A percentile compares a stretch with the other conserved stretches of the same genome.
Evolutionary conservation across 2,797 vertebrate species (phyloP).

Genomic region (Danio kyathit): DNA sequence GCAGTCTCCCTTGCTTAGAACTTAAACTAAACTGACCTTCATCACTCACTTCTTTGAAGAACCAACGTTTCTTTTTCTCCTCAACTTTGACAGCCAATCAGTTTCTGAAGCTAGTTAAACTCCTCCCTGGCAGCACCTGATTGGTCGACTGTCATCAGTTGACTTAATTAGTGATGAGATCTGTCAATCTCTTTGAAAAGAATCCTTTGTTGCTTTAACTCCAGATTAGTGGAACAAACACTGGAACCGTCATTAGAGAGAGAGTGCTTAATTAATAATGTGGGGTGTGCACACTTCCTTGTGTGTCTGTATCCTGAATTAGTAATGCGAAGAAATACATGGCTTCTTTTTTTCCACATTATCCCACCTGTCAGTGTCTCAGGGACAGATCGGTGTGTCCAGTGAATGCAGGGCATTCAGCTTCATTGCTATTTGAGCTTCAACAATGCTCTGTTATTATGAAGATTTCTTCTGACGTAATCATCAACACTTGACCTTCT

Average conservation of each 20-base stretch:
- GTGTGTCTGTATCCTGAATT: constrained; percentile 47
- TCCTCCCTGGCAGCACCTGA: constrained; percentile 5
- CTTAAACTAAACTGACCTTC: neutral
- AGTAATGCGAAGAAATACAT: constrained; percentile 39
- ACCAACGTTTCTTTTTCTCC: neutral
- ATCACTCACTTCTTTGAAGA: neutral
- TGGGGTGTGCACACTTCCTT: constrained; percentile 21
- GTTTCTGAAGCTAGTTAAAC: constrained; percentile 10
- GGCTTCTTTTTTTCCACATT: constrained; percentile 37
- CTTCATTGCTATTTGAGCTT: neutral
- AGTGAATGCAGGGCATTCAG: constrained; percentile 6
- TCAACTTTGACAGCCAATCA: neutral
- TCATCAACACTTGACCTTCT: no score
- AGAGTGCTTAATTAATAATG: constrained; percentile 45
- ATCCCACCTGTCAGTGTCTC: constrained; percentile 31
- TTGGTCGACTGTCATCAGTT: neutral
- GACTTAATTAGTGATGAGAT: constrained; percentile 6
- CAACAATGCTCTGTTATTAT: neutral
- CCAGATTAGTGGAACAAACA: constrained; percentile 22
- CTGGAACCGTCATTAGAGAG: neutral
- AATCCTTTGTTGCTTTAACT: constrained; percentile 10
- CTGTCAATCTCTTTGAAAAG: constrained; percentile 20
- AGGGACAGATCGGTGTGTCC: constrained; percentile 8
- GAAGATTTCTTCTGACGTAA: neutral
- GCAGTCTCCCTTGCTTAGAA: neutral